Percentiles rank a stretch among this genome's conserved stretches.
Conservation (phyloP, 2,888 invertebrate genomes). For the Lasioglossum marginatum region DNA sequence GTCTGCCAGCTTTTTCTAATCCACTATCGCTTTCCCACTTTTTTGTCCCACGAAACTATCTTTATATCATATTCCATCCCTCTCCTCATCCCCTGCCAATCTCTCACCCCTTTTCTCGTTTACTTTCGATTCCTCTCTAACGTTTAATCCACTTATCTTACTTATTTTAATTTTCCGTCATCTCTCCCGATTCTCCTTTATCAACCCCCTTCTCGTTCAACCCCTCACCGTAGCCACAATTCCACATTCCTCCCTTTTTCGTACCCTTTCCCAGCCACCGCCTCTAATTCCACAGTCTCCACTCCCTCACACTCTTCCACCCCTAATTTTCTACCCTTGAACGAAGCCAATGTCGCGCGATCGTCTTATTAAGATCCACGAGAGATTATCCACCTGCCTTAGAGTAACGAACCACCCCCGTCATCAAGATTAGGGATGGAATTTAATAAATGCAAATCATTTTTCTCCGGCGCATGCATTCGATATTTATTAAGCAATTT, state of each 20-base stretch:
- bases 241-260: not conserved
- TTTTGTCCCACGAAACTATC: not conserved
- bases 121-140: not conserved
- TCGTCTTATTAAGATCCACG: constrained; percentile 62
- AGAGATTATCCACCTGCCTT: not conserved
- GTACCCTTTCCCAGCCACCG: not conserved
- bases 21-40: not conserved
- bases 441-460: not conserved
- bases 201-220: not conserved
- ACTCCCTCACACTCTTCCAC: not conserved
- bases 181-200: not conserved
- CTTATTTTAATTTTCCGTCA: constrained; percentile 34
- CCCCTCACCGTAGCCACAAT: not conserved
- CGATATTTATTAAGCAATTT: not conserved
- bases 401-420: not conserved
- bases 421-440: not conserved
- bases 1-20: not conserved
- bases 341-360: constrained; percentile 9
- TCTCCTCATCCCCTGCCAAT: not conserved
- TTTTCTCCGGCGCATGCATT: not conserved
- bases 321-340: not conserved
- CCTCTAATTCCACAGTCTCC: not conserved
- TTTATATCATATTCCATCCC: not conserved
- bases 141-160: constrained; percentile 26
- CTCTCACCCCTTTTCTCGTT: not conserved